Base-by-base conservation (phyloP, 2,797 vertebrate species). In the Xyrichtys novacula region DNA sequence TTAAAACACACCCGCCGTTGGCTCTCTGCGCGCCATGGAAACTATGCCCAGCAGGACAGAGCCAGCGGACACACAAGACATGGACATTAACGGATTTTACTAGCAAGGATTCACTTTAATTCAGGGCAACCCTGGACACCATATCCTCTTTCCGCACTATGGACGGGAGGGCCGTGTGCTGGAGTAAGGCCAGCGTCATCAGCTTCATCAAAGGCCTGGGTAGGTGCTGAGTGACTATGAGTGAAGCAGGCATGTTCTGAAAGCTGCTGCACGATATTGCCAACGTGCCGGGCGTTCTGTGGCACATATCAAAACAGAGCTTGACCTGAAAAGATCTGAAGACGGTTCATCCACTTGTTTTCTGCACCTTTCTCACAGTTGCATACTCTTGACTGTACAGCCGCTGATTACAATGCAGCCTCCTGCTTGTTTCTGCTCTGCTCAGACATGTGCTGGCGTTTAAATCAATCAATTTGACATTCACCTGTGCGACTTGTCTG, bases 201-300 rank as follows among this genome's bases (percentile, higher is more conserved):
- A 91, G 94, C 95, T 96, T 98, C 92, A 97, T 98, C 91, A 98
- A 97, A 89, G 96, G 96, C 25, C 94, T 98, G 47, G 97, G 97
- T 98, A 88, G 80, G 86, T 90, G 82, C 43, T 54, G 67, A 78
- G 73, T 64, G 39, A 48, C 46, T 65, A 59, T 28, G 1, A 71
- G 60, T 58, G 25, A 71, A 47, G 36, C 61, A 72, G 68, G 74
- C 71, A 65, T 82, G 78, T 73, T 60, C 44, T 66, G 49, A 78
- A 71, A 83, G 59, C 60, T 44, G 59, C 60, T 44, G 29, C 23
- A 72, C 20, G 25, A 66, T 67, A 54, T 58, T 23, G n/a, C 50
- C 63, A 60, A 74, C 74, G 65, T 81, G 65, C 78, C 52, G 71
- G 70, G 38, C 58, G 72, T 89, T 86, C 81, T 73, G 73, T 29